Evolutionary conservation across 2,113 vertebrate species (phyloP).

Genomic region (Hippocampus comes): DNA sequence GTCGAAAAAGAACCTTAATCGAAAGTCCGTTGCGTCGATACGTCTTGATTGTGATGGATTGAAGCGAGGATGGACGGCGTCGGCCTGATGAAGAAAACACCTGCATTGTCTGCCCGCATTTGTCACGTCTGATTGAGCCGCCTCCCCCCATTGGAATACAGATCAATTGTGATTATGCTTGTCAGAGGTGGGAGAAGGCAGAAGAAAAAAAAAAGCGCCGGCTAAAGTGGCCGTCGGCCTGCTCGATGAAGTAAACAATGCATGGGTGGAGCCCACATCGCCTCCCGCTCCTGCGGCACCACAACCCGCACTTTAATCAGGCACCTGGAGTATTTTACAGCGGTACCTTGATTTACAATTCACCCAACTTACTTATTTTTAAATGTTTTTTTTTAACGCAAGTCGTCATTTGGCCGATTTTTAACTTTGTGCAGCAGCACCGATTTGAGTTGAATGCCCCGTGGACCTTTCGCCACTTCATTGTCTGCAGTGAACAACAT

Average conservation of each 20-base stretch:
- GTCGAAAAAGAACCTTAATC: conserved; percentile 39
- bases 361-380: too few relatives aligned
- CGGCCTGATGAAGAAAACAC: conserved; percentile 65
- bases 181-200: conserved; percentile 30
- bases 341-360: background rate
- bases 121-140: conserved; percentile 67
- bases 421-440: background rate
- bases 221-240: conserved; percentile 49
- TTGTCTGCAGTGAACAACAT: too few relatives aligned
- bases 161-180: conserved; percentile 70
- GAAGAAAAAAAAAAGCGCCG: conserved; percentile 30
- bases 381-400: background rate
- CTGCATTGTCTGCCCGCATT: conserved; percentile 61
- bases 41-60: conserved; percentile 69
- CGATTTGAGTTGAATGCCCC: background rate
- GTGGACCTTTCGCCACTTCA: too few relatives aligned
- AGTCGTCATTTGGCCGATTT: background rate
- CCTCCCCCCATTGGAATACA: conserved; percentile 55
- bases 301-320: background rate
- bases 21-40: conserved; percentile 55
- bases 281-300: background rate
- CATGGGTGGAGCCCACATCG: background rate
- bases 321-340: background rate
- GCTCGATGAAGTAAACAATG: conserved; percentile 46
- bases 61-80: conserved; percentile 54